These are phyloP conservation scores for Mnemiopsis leidyi DNA, from an alignment of 37 sponge, comb jelly and placozoan genomes.

Conservation along the genomic window DNA sequence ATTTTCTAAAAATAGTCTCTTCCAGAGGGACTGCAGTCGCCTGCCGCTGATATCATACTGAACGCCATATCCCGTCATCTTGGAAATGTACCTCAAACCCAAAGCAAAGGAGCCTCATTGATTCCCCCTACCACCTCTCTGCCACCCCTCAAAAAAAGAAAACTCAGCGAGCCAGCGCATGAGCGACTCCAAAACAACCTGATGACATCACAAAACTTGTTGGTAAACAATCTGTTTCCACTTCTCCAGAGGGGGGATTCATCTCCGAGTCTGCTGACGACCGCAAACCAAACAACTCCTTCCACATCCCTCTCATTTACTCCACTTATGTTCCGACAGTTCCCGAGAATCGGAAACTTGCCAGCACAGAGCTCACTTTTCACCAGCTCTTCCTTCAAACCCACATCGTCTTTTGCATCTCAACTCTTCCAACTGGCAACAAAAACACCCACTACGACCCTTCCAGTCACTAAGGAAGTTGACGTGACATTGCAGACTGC, in stretches of 20 bases:
- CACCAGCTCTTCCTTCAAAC: background rate
- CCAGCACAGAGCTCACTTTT: background rate
- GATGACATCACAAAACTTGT: background rate
- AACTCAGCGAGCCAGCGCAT: background rate
- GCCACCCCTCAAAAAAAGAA: background rate
- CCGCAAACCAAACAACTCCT: background rate
- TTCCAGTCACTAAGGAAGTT: too few relatives aligned
- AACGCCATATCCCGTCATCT: background rate
- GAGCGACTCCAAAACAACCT: background rate
- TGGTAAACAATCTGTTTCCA: background rate
- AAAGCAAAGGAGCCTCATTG: background rate
- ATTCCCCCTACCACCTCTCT: background rate
- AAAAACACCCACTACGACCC: too few relatives aligned
- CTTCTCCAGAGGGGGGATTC: background rate
- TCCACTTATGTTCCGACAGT: background rate
- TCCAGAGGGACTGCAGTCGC: conserved; percentile 38
- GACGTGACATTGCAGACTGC: too few relatives aligned
- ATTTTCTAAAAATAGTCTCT: too few relatives aligned
- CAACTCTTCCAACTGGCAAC: background rate
- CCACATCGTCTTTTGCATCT: background rate
- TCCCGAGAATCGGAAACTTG: background rate
- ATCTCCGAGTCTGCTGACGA: background rate
- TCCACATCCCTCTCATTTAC: background rate
- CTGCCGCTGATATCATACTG: background rate
- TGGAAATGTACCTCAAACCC: background rate